Percentiles rank a stretch among this genome's conserved stretches.
Conservation (phyloP, 2,888 invertebrate genomes). For the Callosobruchus maculatus region DNA sequence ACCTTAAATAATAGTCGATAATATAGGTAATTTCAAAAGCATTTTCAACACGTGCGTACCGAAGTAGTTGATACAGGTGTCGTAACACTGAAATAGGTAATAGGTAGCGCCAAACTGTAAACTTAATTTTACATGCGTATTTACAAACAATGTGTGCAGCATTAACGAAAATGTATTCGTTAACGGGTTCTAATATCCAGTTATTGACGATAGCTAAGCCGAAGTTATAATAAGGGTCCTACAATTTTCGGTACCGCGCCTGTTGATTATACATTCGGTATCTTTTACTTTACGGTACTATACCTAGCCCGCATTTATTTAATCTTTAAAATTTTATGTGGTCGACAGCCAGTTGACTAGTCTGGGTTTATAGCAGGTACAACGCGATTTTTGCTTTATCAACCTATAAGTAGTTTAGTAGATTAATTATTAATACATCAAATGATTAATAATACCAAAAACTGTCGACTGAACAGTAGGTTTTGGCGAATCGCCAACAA, state of each 20-base stretch:
- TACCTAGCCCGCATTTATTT: background rate
- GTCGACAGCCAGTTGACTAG: background rate
- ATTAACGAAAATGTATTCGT: background rate
- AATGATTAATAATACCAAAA: too few species aligned
- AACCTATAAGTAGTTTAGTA: too few species aligned
- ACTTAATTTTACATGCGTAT: background rate
- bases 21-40: background rate
- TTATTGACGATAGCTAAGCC: background rate
- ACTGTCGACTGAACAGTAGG: too few species aligned
- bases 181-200: background rate
- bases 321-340: background rate
- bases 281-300: background rate
- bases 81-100: background rate
- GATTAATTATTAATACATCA: too few species aligned
- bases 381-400: too few species aligned
- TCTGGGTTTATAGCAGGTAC: background rate
- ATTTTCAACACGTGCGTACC: background rate
- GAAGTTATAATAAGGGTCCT: background rate
- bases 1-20: too few species aligned
- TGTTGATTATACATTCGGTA: background rate
- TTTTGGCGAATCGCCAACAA: too few species aligned
- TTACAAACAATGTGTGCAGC: background rate
- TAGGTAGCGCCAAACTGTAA: background rate
- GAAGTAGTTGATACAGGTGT: background rate
- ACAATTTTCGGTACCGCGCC: background rate